Evolutionary conservation across 2,113 vertebrate genomes (phyloP).

Genomic region (Marcusenius ussheri): DNA sequence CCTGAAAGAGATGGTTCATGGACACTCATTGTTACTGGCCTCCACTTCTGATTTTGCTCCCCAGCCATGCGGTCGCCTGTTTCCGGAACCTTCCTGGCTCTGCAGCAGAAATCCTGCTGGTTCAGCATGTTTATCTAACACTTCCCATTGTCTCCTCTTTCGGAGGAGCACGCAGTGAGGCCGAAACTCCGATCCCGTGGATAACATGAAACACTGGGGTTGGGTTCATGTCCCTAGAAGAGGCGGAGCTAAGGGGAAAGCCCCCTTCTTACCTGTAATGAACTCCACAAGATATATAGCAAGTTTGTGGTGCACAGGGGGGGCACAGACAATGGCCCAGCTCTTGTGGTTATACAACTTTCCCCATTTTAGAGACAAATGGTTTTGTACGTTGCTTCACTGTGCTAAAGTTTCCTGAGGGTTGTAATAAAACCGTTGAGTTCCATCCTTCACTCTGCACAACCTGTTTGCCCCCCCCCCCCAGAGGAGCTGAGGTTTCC

Average conservation of each 20-base stretch:
- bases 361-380: neutral
- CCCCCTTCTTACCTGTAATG: neutral
- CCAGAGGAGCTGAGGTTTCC: neutral
- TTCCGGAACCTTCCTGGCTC: neutral
- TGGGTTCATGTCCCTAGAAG: neutral
- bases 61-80: neutral
- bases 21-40: constrained; percentile 6
- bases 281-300: neutral
- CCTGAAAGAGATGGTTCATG: constrained; percentile 8
- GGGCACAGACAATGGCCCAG: neutral
- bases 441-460: neutral
- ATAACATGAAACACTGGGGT: neutral
- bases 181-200: neutral
- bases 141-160: neutral
- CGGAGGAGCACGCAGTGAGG: neutral
- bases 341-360: neutral
- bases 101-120: constrained; percentile 22
- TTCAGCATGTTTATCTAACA: constrained; percentile 31
- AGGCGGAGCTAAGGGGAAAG: neutral
- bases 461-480: neutral
- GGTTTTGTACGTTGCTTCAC: neutral
- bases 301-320: neutral
- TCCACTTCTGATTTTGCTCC: constrained; percentile 3
- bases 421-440: neutral
- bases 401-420: neutral